Percentiles rank a stretch among this genome's conserved stretches.
Evolutionary conservation across 92 coral and sea anemone species (phyloP).

Genomic region (Paramuricea clavata): DNA sequence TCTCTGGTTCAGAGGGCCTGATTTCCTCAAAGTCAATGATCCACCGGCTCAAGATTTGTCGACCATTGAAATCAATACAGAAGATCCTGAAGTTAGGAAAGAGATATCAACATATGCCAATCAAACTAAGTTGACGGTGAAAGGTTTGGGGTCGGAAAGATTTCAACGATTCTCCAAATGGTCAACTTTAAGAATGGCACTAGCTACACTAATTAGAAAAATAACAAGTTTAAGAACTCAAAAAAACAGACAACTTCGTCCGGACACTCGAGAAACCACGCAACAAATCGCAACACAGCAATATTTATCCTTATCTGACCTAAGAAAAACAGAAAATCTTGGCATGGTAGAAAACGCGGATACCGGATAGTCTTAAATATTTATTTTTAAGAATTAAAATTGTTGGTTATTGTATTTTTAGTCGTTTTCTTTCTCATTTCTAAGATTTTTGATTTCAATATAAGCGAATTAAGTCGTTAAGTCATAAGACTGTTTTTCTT

Average conservation of each 20-base stretch:
- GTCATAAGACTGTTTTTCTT: no score
- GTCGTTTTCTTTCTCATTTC: no score
- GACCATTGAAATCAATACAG: constrained; percentile 12
- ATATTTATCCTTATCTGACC: neutral
- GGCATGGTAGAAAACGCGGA: no score
- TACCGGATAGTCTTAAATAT: no score
- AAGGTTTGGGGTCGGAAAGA: neutral
- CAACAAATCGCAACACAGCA: neutral
- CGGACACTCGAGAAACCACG: neutral
- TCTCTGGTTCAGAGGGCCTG: constrained; percentile 64
- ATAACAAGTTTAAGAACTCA: neutral
- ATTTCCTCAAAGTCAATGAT: constrained; percentile 33
- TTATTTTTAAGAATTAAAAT: no score
- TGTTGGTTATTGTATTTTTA: no score
- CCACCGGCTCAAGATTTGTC: neutral
- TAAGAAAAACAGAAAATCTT: neutral
- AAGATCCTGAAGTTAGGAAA: constrained; percentile 58
- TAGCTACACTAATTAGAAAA: neutral
- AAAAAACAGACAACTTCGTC: neutral
- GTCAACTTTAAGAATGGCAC: constrained; percentile 5
- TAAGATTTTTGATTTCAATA: no score
- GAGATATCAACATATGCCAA: constrained; percentile 22
- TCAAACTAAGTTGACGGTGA: neutral
- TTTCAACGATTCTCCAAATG: neutral
- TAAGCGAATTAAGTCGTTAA: no score